Percentiles rank a stretch among this genome's conserved stretches.
phyloP scores from a whole-genome alignment of 2,113 vertebrate genomes.

The Tympanuchus pallidicinctus region DNA sequence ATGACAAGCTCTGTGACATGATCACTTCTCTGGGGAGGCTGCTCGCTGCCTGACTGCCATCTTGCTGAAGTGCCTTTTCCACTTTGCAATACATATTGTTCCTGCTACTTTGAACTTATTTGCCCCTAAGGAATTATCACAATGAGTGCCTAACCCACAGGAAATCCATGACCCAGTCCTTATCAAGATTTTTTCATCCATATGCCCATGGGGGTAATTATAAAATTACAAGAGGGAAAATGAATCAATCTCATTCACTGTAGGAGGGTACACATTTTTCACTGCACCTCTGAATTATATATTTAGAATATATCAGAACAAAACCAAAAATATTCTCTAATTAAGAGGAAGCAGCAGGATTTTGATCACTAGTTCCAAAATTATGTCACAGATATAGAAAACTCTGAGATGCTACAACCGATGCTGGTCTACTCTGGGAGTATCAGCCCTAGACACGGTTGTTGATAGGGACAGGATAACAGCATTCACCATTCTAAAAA shows the following conservation, averaged over 20 bases:
- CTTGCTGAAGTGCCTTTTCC: no score
- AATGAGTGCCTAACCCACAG: background rate
- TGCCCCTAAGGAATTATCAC: background rate
- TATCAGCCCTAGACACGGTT: background rate
- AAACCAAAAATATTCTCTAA: background rate
- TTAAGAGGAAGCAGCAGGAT: background rate
- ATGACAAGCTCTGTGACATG: no score
- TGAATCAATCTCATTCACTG: background rate
- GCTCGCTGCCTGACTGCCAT: no score
- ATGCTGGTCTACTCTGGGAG: background rate
- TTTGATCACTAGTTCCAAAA: background rate
- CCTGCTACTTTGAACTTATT: background rate
- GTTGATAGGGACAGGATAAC: background rate
- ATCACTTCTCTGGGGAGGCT: no score
- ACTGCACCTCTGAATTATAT: background rate
- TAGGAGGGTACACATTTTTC: background rate
- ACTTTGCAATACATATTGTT: background rate
- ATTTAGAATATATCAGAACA: background rate
- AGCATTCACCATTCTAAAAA: background rate
- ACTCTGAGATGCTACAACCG: background rate
- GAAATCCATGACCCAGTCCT: background rate
- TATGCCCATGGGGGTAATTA: background rate
- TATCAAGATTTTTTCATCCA: background rate
- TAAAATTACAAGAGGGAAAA: rapidly evolving
- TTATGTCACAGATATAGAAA: background rate